A percentile compares a stretch with the other conserved stretches of the same genome.
Conservation (phyloP, 2,113 vertebrate species). For the Pandion haliaetus region DNA sequence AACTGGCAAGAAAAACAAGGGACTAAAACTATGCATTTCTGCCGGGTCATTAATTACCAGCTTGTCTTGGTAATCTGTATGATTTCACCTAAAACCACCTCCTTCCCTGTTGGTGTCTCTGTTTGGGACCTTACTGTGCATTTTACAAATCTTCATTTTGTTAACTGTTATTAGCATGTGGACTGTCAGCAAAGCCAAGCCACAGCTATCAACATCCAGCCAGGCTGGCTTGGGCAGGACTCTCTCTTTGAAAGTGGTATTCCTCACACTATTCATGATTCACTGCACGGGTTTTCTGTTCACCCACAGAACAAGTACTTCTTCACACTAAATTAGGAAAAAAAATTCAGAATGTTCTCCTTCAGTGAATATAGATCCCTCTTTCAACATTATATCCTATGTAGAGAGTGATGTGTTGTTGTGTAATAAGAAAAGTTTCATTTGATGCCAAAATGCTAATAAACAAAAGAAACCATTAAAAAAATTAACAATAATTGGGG, state of each 20-base stretch:
- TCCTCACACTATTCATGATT: neutral
- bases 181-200: neutral
- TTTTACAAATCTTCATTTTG: neutral
- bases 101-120: neutral
- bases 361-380: neutral
- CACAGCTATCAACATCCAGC: neutral
- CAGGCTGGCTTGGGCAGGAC: neutral
- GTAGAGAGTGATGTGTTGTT: neutral
- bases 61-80: neutral
- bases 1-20: neutral
- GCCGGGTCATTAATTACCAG: neutral
- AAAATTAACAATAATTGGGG: neutral
- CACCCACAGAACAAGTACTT: neutral
- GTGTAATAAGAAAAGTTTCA: neutral
- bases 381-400: neutral
- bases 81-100: neutral
- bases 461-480: neutral
- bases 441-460: neutral
- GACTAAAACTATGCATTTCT: neutral
- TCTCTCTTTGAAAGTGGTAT: neutral
- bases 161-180: neutral
- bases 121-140: neutral
- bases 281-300: neutral
- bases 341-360: neutral
- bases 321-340: neutral